phyloP scores from a whole-genome alignment of 2,888 invertebrate species.

The Ceriagrion tenellum region DNA sequence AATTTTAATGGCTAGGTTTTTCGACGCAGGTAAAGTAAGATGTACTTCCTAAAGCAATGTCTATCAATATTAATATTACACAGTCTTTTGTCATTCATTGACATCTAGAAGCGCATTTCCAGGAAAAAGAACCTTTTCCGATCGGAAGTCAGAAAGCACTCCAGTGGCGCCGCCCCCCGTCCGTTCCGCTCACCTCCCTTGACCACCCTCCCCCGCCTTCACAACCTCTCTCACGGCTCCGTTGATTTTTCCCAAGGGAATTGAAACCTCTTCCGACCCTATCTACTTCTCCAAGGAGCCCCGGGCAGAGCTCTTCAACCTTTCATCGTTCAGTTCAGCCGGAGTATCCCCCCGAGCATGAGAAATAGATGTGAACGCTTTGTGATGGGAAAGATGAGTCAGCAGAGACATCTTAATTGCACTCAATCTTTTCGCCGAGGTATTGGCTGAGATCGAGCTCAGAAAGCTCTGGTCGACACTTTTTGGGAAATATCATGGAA shows the following conservation, averaged over 20 bases:
- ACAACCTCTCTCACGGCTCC: conserved; percentile 38
- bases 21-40: no score
- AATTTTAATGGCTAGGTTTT: no score
- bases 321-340: conserved; percentile 28
- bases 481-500: not conserved
- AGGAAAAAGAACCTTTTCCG: not conserved
- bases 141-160: not conserved
- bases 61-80: no score
- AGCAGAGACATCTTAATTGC: conserved; percentile 65
- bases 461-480: not conserved
- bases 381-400: conserved; percentile 55
- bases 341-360: not conserved
- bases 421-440: not conserved
- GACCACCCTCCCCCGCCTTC: not conserved
- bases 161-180: not conserved
- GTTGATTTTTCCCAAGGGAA: conserved; percentile 61
- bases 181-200: not conserved
- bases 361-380: conserved; percentile 53
- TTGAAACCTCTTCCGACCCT: conserved; percentile 57
- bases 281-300: conserved; percentile 22
- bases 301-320: conserved; percentile 26
- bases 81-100: no score
- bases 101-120: no score
- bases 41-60: no score
- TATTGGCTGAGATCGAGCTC: not conserved